Evolutionary conservation across 2,113 vertebrate genomes (phyloP).

Genomic region (Xenus cinereus): DNA sequence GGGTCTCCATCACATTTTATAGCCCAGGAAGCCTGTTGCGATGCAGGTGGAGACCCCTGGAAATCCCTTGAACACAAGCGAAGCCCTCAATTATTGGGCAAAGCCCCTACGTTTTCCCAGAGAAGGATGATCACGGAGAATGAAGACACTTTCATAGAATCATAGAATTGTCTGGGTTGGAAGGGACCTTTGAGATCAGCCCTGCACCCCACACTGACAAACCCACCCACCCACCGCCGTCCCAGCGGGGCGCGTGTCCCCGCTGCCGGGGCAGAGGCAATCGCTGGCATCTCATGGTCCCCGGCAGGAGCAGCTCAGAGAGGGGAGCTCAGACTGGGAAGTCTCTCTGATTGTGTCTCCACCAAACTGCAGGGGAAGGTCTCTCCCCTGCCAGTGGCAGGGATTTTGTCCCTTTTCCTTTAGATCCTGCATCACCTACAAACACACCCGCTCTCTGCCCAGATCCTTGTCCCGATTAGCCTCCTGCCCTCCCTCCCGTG

Average conservation of each 20-base stretch:
- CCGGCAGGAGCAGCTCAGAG: neutral
- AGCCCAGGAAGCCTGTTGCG: rapidly evolving
- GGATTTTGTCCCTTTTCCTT: neutral
- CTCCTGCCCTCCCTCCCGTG: rapidly evolving
- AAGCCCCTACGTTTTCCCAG: rapidly evolving
- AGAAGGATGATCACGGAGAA: rapidly evolving
- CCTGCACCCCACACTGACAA: too few species aligned
- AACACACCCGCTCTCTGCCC: rapidly evolving
- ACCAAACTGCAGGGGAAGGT: neutral
- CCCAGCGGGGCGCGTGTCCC: neutral
- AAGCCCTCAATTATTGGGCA: rapidly evolving
- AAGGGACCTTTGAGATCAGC: too few species aligned
- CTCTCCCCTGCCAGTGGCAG: neutral
- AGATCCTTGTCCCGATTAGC: neutral
- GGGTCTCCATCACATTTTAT: rapidly evolving
- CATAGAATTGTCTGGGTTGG: too few species aligned
- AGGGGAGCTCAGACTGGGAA: rapidly evolving
- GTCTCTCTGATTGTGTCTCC: neutral
- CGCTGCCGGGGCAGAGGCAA: rapidly evolving
- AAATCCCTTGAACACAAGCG: rapidly evolving
- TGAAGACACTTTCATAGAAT: neutral
- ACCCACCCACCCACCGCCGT: too few species aligned
- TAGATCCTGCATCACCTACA: neutral
- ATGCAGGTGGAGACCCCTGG: rapidly evolving
- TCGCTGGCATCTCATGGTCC: too few species aligned